phyloP scores from a whole-genome alignment of 2,797 vertebrate genomes.

The Lycodopsis pacificus region DNA sequence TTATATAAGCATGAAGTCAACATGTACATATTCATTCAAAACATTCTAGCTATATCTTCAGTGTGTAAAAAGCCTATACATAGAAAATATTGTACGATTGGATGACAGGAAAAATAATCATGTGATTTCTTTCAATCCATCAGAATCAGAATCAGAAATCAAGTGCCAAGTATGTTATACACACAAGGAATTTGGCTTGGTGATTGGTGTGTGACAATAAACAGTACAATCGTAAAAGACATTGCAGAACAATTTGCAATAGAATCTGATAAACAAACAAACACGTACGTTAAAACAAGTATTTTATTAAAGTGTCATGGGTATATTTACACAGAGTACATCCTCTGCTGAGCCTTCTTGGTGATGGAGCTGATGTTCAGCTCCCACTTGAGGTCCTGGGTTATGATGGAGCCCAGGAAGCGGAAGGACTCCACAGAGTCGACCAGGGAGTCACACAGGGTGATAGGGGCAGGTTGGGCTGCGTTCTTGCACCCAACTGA shows the following conservation, averaged over 20 bases:
- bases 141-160: too few relatives aligned
- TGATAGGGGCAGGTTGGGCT: too few relatives aligned
- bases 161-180: too few relatives aligned
- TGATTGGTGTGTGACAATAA: too few relatives aligned
- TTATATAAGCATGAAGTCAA: too few relatives aligned
- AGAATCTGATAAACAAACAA: too few relatives aligned
- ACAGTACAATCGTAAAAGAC: too few relatives aligned
- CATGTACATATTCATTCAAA: neutral
- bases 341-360: neutral
- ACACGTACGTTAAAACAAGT: too few relatives aligned
- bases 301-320: too few relatives aligned
- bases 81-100: neutral
- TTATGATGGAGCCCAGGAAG: constrained; percentile 15
- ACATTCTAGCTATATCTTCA: neutral
- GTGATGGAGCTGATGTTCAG: neutral
- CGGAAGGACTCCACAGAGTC: constrained; percentile 21
- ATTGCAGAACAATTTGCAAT: too few relatives aligned
- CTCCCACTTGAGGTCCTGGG: neutral
- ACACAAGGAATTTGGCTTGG: too few relatives aligned
- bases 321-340: neutral
- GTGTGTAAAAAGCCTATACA: neutral
- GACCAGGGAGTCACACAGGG: neutral
- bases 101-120: neutral
- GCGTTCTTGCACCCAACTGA: neutral
- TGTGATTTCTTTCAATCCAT: too few relatives aligned